These are phyloP conservation scores for Hirudo medicinalis DNA, from an alignment of 1,140 invertebrate genomes.

Conservation along the genomic window DNA sequence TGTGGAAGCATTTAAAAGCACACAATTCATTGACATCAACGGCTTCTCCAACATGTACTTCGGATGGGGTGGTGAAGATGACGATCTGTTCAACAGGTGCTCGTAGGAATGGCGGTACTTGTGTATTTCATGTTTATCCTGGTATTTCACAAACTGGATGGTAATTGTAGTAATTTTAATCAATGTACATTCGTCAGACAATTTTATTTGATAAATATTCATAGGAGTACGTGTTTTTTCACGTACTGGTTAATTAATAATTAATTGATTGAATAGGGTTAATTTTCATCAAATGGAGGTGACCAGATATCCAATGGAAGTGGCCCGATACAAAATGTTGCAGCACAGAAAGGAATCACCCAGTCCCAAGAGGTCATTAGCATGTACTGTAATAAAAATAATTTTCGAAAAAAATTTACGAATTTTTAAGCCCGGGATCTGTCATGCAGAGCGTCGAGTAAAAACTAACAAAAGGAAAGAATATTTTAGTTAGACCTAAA, in stretches of 20 bases:
- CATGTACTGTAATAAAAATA: not conserved
- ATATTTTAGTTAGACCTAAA: too few relatives aligned
- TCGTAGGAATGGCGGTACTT: not conserved
- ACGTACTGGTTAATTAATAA: not conserved
- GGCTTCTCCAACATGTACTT: constrained; percentile 26
- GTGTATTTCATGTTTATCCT: not conserved
- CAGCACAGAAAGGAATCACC: constrained; percentile 71
- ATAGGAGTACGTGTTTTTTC: not conserved
- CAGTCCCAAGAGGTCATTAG: constrained; percentile 65
- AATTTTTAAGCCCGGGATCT: too few relatives aligned
- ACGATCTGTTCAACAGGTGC: constrained; percentile 24
- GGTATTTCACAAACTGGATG: not conserved
- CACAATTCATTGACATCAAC: constrained; percentile 23
- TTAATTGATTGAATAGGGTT: constrained; percentile 40
- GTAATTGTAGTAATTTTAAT: too few relatives aligned
- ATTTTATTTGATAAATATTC: constrained; percentile 1
- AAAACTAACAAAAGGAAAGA: too few relatives aligned
- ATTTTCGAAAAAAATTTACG: not conserved
- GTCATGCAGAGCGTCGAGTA: too few relatives aligned
- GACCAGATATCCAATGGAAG: constrained; percentile 66
- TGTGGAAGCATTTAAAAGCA: constrained; percentile 19
- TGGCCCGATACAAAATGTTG: constrained; percentile 78
- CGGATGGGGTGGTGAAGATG: constrained; percentile 29
- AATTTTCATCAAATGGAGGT: constrained; percentile 64
- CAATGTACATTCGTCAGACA: not conserved